Percentiles rank a stretch among this genome's conserved stretches.
phyloP scores from a whole-genome alignment of 2,888 invertebrate genomes.

The Eupithecia tripunctaria region DNA sequence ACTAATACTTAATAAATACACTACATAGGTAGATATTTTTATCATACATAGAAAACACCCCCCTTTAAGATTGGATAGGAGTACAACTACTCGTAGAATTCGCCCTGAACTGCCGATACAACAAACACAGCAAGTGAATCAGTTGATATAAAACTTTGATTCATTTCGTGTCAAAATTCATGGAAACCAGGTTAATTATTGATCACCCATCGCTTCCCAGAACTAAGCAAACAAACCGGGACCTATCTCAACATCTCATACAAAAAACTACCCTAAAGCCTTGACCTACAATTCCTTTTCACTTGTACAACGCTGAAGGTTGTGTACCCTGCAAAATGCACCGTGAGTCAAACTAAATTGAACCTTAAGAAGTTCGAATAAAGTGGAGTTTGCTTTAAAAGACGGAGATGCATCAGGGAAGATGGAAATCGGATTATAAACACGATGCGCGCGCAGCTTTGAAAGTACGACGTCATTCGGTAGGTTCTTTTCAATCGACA shows the following conservation, averaged over 20 bases:
- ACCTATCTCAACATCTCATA: conserved; percentile 16
- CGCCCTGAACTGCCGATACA: too few relatives aligned
- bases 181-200: conserved; percentile 25
- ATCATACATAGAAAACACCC: too few relatives aligned
- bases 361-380: background rate
- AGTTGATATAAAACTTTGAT: background rate
- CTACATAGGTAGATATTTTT: too few relatives aligned
- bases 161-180: background rate
- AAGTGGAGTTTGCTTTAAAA: conserved; percentile 25
- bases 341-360: conserved; percentile 11
- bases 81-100: too few relatives aligned
- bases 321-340: background rate
- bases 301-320: background rate
- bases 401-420: conserved; percentile 51
- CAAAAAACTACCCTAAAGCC: conserved; percentile 30
- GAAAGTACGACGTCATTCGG: conserved; percentile 56
- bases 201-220: conserved; percentile 22
- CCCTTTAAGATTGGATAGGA: too few relatives aligned
- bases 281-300: conserved; percentile 2
- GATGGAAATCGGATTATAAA: conserved; percentile 74
- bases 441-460: conserved; percentile 76
- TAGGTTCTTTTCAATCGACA: conserved; percentile 56
- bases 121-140: too few relatives aligned
- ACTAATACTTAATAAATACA: too few relatives aligned
- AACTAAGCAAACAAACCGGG: conserved; percentile 22